Conservation (phyloP, 2,113 vertebrate genomes). For the Bos indicus region DNA sequence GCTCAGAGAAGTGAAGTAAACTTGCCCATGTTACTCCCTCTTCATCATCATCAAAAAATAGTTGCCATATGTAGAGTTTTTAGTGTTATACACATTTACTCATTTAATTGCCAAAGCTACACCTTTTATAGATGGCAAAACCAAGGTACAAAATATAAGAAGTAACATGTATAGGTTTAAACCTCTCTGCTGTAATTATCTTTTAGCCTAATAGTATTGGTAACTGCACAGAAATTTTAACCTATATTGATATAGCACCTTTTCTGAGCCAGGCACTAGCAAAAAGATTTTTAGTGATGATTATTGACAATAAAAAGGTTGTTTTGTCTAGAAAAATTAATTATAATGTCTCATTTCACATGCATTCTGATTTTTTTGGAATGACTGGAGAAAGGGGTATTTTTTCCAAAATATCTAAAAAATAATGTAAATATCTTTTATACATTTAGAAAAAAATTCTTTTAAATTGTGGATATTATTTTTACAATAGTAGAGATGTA, state of each 20-base stretch:
- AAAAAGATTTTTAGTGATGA: neutral
- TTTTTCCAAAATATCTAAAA: neutral
- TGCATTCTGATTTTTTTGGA: neutral
- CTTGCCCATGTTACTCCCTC: neutral
- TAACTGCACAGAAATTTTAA: conserved; percentile 10
- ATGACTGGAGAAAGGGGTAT: neutral
- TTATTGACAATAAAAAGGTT: neutral
- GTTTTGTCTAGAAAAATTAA: neutral
- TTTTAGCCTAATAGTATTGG: neutral
- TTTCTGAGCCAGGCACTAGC: neutral
- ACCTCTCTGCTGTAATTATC: neutral
- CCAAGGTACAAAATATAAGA: neutral
- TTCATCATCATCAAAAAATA: neutral
- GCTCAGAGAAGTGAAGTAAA: neutral
- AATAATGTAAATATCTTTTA: neutral
- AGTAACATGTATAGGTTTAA: conserved; percentile 1
- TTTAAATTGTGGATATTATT: neutral
- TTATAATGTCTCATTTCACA: neutral
- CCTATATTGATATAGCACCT: neutral
- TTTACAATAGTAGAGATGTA: neutral
- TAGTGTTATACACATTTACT: neutral
- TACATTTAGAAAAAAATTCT: neutral
- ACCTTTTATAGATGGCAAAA: neutral
- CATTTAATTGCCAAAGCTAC: neutral
- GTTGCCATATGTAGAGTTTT: neutral